A percentile compares a stretch with the other conserved stretches of the same genome.
These are phyloP conservation scores for Xestoiulus laeticollis DNA, from an alignment of 2,888 invertebrate species.

Conservation along the genomic window DNA sequence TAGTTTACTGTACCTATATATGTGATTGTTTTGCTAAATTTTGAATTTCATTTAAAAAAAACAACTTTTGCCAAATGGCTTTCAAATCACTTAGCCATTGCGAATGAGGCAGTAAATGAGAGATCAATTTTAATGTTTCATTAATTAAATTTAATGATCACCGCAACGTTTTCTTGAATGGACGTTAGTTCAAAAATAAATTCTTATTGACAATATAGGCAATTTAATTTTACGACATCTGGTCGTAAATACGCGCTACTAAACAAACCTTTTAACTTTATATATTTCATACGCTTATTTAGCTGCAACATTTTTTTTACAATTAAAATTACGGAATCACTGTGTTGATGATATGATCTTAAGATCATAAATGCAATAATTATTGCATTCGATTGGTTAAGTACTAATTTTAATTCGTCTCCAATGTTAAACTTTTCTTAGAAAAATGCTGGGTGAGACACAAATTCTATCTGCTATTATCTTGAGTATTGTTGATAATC, in stretches of 20 bases:
- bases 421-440: background rate
- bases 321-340: background rate
- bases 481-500: background rate
- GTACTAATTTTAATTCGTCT: background rate
- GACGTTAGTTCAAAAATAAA: background rate
- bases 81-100: background rate
- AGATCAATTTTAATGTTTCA: slow-evolving; percentile 18
- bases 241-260: slow-evolving; percentile 8
- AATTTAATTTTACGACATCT: slow-evolving; percentile 7
- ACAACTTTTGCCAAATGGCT: background rate
- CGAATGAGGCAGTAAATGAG: slow-evolving; percentile 11
- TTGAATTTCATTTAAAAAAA: background rate
- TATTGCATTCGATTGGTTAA: background rate
- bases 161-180: background rate
- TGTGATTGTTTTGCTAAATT: slow-evolving; percentile 26
- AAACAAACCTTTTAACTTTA: slow-evolving; percentile 26
- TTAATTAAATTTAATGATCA: slow-evolving; percentile 26
- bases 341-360: background rate
- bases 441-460: background rate
- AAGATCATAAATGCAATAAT: too few relatives aligned
- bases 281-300: slow-evolving; percentile 4
- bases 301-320: background rate
- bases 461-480: background rate
- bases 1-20: background rate
- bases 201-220: background rate